These are phyloP conservation scores for Noctilio leporinus DNA, from an alignment of 2,113 vertebrate genomes.

Conservation along the genomic window DNA sequence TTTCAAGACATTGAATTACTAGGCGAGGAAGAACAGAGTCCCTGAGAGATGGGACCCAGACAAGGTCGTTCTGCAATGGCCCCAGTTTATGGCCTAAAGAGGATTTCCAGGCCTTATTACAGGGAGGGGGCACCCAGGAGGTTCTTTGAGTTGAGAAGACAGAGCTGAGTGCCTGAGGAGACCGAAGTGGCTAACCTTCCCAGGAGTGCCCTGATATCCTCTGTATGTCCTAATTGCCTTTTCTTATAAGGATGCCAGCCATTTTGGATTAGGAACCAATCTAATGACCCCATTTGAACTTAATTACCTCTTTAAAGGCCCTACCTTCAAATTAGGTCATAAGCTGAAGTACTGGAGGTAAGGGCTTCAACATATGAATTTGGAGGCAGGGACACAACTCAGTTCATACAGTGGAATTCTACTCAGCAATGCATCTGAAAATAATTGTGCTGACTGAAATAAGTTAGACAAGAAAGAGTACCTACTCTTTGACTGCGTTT, in stretches of 20 bases:
- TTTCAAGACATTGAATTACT: not conserved
- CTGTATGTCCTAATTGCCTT: not conserved
- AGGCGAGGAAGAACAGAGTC: not conserved
- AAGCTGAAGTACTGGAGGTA: not conserved
- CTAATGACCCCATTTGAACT: not conserved
- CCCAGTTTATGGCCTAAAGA: not conserved
- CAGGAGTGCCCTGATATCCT: not conserved
- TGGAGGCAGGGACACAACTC: not conserved
- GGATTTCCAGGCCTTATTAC: not conserved
- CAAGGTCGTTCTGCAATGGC: not conserved
- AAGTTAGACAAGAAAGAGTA: not conserved
- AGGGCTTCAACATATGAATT: not conserved
- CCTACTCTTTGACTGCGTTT: not conserved
- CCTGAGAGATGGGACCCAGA: not conserved
- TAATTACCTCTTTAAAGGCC: not conserved
- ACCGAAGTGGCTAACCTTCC: not conserved
- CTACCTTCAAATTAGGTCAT: not conserved
- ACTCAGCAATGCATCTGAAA: not conserved
- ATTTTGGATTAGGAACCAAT: not conserved
- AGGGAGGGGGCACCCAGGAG: not conserved
- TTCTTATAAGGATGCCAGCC: not conserved
- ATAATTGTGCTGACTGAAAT: not conserved
- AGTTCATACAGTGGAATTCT: not conserved
- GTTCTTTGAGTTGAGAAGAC: not conserved
- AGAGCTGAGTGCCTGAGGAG: not conserved